Conservation (phyloP, 2,797 vertebrate species). For the Sparidentex hasta region DNA sequence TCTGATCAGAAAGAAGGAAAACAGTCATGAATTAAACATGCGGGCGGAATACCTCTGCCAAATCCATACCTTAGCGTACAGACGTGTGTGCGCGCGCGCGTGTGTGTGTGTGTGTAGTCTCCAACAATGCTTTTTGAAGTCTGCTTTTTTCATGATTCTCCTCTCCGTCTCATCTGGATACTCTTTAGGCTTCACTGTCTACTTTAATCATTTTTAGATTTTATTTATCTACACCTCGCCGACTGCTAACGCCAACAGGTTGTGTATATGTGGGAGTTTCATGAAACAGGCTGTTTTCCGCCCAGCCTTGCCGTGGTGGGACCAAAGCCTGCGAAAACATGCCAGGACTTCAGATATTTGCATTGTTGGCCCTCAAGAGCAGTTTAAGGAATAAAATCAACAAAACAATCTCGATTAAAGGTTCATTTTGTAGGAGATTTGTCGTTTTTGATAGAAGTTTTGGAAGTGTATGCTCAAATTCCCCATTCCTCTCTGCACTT, state of each 20-base stretch:
- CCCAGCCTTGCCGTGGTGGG: not conserved
- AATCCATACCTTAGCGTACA: conserved; percentile 73
- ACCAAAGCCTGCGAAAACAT: conserved; percentile 5
- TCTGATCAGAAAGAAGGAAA: conserved; percentile 82
- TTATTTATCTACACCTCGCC: conserved; percentile 13
- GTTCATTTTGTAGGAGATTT: not conserved
- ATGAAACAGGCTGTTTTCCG: conserved; percentile 58
- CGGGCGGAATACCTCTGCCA: conserved; percentile 57
- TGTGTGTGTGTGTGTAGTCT: conserved; percentile 42
- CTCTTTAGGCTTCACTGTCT: conserved; percentile 42
- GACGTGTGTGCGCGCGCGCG: conserved; percentile 4
- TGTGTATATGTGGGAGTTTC: conserved; percentile 41
- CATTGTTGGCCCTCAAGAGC: not conserved
- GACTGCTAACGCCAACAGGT: conserved; percentile 28
- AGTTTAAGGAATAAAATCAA: not conserved
- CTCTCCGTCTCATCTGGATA: conserved; percentile 25
- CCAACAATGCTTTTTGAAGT: conserved; percentile 70
- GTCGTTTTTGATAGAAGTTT: not conserved
- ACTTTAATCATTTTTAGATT: conserved; percentile 26
- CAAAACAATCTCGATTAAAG: not conserved
- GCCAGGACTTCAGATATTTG: not conserved
- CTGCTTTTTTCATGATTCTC: conserved; percentile 29
- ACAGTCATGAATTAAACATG: conserved; percentile 83
- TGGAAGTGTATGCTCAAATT: not conserved
- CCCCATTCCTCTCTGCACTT: not conserved